These are phyloP conservation scores for Plutomurus gul DNA, from an alignment of 1,140 invertebrate species.

Conservation along the genomic window DNA sequence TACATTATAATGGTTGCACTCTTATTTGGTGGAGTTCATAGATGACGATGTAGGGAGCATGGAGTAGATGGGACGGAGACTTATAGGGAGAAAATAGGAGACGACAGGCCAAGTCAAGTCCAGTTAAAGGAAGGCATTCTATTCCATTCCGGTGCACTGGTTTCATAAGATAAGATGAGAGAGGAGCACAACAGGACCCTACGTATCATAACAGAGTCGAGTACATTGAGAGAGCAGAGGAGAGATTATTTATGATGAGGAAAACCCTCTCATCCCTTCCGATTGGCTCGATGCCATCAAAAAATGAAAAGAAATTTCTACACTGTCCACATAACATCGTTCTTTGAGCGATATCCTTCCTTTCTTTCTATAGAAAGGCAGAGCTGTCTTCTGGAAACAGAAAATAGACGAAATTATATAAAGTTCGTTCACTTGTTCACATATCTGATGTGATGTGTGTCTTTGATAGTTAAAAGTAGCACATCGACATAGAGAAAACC, in stretches of 20 bases:
- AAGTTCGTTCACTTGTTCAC: no score
- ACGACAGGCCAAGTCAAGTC: not conserved
- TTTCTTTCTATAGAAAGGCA: conserved; percentile 7
- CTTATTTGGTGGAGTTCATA: no score
- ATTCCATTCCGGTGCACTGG: not conserved
- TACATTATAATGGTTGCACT: no score
- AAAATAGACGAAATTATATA: no score
- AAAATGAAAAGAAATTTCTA: conserved; percentile 43
- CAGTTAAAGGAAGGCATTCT: not conserved
- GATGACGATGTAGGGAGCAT: no score
- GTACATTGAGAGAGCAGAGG: conserved; percentile 6
- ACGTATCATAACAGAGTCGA: conserved; percentile 12
- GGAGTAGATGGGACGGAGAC: no score
- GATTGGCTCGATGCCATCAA: conserved; percentile 44
- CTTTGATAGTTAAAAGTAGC: no score
- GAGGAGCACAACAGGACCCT: no score
- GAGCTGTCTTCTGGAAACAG: no score
- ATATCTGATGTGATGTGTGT: no score
- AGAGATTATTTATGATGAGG: conserved; percentile 47
- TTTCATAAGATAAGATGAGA: conserved; percentile 1
- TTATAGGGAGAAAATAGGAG: not conserved
- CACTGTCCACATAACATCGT: conserved; percentile 40
- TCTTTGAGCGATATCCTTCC: conserved; percentile 39
- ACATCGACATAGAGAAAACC: no score
- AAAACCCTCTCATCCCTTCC: conserved; percentile 39